These are phyloP conservation scores for Stenchaetothrips biformis DNA, from an alignment of 2,888 invertebrate species.

Conservation along the genomic window DNA sequence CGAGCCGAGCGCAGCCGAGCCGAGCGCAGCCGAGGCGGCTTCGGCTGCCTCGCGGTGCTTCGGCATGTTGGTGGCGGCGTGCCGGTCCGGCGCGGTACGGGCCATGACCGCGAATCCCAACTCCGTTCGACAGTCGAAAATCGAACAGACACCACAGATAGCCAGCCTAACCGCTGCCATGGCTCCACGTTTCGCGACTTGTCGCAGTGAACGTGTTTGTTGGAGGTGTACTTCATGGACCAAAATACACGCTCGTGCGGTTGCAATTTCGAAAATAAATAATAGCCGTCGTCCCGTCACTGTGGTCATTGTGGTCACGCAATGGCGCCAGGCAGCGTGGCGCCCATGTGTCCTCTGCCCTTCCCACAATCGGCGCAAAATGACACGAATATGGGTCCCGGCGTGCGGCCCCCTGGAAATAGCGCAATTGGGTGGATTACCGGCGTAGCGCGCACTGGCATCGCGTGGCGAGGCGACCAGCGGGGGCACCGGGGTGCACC, in stretches of 20 bases:
- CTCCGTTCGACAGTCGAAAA: no score
- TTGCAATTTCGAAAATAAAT: not conserved
- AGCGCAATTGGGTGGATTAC: not conserved
- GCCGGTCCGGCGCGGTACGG: no score
- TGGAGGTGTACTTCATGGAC: not conserved
- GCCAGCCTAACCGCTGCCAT: no score
- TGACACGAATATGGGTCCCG: not conserved
- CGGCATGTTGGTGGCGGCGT: no score
- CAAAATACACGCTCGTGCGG: not conserved
- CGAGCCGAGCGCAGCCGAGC: not conserved
- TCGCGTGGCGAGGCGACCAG: no score
- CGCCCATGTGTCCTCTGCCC: not conserved
- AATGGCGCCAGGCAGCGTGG: not conserved
- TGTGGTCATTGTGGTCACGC: not conserved
- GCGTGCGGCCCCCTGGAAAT: not conserved
- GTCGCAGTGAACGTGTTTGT: no score
- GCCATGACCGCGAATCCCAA: no score
- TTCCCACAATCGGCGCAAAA: conserved; percentile 5
- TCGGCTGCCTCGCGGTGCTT: not conserved
- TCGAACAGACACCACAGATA: no score
- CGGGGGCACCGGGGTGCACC: no score
- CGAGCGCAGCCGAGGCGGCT: not conserved
- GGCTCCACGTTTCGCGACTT: no score
- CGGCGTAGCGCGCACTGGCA: no score
- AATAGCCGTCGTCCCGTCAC: not conserved